Percentiles rank a stretch among this genome's conserved stretches.
Conservation (phyloP, 2,797 vertebrate species). For the Ara ararauna region DNA sequence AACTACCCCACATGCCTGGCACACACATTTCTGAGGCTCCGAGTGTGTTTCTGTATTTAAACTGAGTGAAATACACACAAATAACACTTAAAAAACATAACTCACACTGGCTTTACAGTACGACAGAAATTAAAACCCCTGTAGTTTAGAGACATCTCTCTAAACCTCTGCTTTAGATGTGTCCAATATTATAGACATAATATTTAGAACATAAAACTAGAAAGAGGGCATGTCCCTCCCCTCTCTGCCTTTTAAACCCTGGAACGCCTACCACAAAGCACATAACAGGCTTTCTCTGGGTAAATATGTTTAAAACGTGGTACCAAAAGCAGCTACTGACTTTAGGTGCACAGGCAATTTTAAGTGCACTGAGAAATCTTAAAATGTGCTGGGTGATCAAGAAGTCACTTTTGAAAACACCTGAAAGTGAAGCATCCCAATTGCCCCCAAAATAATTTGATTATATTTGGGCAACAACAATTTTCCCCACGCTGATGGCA, state of each 20-base stretch:
- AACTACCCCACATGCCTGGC: not conserved
- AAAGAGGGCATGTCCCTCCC: not conserved
- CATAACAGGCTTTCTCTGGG: not conserved
- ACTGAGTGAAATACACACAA: not conserved
- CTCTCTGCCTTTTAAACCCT: not conserved
- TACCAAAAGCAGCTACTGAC: not conserved
- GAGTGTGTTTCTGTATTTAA: not conserved
- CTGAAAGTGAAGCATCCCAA: not conserved
- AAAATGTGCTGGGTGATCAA: not conserved
- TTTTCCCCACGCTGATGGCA: not conserved
- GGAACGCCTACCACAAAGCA: not conserved
- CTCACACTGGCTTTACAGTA: not conserved
- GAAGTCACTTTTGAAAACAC: not conserved
- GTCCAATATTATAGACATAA: not conserved
- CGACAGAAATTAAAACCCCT: not conserved
- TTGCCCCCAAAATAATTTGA: accelerated
- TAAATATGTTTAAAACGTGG: not conserved
- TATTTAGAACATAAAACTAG: not conserved
- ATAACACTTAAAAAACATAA: not conserved
- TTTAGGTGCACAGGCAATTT: not conserved
- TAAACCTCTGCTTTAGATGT: not conserved
- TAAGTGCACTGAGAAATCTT: not conserved
- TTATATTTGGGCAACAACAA: not conserved
- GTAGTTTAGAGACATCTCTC: not conserved
- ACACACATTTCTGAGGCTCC: not conserved